Evolutionary conservation across 1,140 invertebrate genomes (phyloP).

Genomic region (Hycleus cichorii): DNA sequence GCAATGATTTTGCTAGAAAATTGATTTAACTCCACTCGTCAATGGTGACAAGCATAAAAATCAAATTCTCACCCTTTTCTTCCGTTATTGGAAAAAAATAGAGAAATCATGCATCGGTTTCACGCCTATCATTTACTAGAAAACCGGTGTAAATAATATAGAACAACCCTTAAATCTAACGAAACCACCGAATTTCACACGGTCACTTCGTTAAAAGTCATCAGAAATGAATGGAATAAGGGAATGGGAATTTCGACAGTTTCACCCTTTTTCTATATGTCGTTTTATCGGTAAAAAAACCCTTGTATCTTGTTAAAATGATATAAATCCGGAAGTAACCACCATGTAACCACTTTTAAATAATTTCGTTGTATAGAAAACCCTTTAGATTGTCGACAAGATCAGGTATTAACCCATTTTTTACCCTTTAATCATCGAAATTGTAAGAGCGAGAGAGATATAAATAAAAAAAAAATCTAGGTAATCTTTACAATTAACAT

Average conservation of each 20-base stretch:
- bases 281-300: no score
- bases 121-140: slow-evolving; percentile 5
- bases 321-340: slow-evolving; percentile 31
- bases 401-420: slow-evolving; percentile 20
- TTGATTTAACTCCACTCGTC: no score
- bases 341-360: slow-evolving; percentile 29
- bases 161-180: not conserved
- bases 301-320: slow-evolving; percentile 29
- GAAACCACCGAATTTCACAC: slow-evolving; percentile 27
- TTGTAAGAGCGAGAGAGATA: no score
- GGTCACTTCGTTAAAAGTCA: slow-evolving; percentile 12
- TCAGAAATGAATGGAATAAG: slow-evolving; percentile 20
- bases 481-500: slow-evolving; percentile 15
- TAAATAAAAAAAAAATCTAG: slow-evolving; percentile 1
- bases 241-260: slow-evolving; percentile 6
- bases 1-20: no score
- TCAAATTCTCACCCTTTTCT: no score
- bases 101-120: not conserved
- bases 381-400: slow-evolving; percentile 20
- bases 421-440: slow-evolving; percentile 12
- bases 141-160: no score
- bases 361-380: slow-evolving; percentile 10
- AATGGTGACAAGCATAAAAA: no score
- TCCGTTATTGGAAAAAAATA: no score
- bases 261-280: slow-evolving; percentile 18